phyloP scores from a whole-genome alignment of 2,113 vertebrate genomes.

The Piaya cayana region DNA sequence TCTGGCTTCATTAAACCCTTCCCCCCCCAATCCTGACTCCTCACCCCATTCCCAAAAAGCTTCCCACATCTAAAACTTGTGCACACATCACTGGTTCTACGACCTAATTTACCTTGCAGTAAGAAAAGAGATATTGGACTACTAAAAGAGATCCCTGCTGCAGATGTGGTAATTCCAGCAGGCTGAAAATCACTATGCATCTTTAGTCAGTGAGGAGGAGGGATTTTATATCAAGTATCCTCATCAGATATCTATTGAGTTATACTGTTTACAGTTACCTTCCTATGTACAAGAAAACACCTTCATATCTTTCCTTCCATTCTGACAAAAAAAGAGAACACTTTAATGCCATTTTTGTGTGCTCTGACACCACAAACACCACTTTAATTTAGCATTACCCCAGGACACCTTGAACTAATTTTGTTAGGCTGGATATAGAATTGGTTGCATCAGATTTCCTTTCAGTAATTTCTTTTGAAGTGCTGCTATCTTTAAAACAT shows the following conservation, averaged over 20 bases:
- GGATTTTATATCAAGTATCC: neutral
- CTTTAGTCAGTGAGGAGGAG: neutral
- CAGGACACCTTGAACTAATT: slow-evolving; percentile 69
- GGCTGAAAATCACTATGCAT: neutral
- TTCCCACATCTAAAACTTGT: slow-evolving; percentile 51
- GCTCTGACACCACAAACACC: neutral
- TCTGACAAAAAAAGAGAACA: neutral
- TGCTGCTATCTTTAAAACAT: slow-evolving; percentile 69
- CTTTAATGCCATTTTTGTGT: neutral
- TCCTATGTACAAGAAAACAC: neutral
- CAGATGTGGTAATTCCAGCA: neutral
- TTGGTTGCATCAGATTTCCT: slow-evolving; percentile 70
- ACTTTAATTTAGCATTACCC: slow-evolving; percentile 64
- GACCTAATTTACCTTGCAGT: slow-evolving; percentile 51
- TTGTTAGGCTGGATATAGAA: slow-evolving; percentile 57
- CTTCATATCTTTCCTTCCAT: neutral
- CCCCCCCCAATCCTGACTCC: neutral
- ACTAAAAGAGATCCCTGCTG: neutral
- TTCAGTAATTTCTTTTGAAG: slow-evolving; percentile 73
- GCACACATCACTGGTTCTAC: slow-evolving; percentile 24
- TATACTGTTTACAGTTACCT: neutral
- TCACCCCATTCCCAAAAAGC: neutral
- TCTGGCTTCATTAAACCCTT: slow-evolving; percentile 53
- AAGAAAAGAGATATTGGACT: slow-evolving; percentile 11
- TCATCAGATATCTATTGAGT: neutral